Percentiles rank a stretch among this genome's conserved stretches.
These are phyloP conservation scores for Montipora capitata DNA, from an alignment of 92 coral and sea anemone genomes.

Conservation along the genomic window DNA sequence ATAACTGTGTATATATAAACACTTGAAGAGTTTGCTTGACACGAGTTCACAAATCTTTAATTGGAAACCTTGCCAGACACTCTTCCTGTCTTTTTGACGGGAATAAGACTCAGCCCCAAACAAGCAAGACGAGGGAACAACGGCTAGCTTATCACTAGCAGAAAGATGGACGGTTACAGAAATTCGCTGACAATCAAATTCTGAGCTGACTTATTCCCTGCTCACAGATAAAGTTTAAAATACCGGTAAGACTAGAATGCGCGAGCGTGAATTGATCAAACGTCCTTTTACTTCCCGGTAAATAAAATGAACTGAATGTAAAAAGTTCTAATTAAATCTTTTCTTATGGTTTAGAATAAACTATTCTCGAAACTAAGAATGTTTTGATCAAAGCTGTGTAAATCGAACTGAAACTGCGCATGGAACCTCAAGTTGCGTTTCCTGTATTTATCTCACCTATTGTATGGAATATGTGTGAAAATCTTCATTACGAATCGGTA, in stretches of 20 bases:
- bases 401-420: conserved; percentile 5
- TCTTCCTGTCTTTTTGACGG: conserved; percentile 11
- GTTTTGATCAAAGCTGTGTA: conserved; percentile 17
- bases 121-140: conserved; percentile 18
- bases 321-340: conserved; percentile 10
- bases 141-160: conserved; percentile 20
- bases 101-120: not conserved
- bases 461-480: conserved; percentile 20
- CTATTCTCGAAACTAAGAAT: conserved; percentile 30
- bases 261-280: conserved; percentile 15
- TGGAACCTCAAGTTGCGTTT: conserved; percentile 4
- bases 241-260: conserved; percentile 13
- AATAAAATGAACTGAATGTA: conserved; percentile 21
- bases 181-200: conserved; percentile 10
- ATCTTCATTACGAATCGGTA: conserved; percentile 6
- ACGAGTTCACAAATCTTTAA: conserved; percentile 12
- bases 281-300: conserved; percentile 12
- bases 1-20: conserved; percentile 13
- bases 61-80: conserved; percentile 26
- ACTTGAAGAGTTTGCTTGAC: conserved; percentile 15
- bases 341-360: conserved; percentile 22
- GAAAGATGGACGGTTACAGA: conserved; percentile 13
- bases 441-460: conserved; percentile 7
- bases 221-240: conserved; percentile 16
- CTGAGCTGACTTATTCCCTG: conserved; percentile 13